A percentile compares a stretch with the other conserved stretches of the same genome.
Evolutionary conservation across 2,888 invertebrate species (phyloP).

Genomic region (Agriopis leucophaearia): DNA sequence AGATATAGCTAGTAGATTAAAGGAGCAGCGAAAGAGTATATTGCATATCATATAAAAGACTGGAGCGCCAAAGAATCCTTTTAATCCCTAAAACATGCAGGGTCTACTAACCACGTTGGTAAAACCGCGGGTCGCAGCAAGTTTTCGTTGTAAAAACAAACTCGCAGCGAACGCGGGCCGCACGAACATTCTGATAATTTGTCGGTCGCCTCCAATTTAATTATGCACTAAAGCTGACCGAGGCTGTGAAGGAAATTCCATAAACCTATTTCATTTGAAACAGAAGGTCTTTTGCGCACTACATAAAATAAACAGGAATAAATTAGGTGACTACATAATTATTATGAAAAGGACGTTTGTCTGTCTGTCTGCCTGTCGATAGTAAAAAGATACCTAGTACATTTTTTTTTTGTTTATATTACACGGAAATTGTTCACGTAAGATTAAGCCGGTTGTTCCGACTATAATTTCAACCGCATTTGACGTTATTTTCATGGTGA

Average conservation of each 20-base stretch:
- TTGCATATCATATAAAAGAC: no score
- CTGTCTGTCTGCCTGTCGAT: not conserved
- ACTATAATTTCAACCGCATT: no score
- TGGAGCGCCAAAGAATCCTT: not conserved
- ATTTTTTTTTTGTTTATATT: not conserved
- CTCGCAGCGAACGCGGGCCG: conserved; percentile 12
- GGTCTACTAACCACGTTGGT: not conserved
- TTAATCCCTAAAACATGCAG: not conserved
- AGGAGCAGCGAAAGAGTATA: no score
- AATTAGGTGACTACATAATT: not conserved
- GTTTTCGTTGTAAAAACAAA: conserved; percentile 21
- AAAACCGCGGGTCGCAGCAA: conserved; percentile 9
- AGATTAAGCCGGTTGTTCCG: no score
- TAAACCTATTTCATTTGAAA: conserved; percentile 23
- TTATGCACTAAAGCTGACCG: conserved; percentile 30
- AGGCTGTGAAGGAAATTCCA: conserved; percentile 22
- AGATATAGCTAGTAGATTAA: no score
- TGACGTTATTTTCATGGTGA: no score
- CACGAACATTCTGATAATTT: conserved; percentile 26
- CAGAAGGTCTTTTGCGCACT: conserved; percentile 11
- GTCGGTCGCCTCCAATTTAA: conserved; percentile 23
- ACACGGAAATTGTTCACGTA: no score
- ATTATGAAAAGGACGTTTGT: not conserved
- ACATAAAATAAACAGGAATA: not conserved
- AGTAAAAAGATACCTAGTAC: no score